phyloP scores from a whole-genome alignment of 2,888 invertebrate species.

The Strigamia maritima region DNA sequence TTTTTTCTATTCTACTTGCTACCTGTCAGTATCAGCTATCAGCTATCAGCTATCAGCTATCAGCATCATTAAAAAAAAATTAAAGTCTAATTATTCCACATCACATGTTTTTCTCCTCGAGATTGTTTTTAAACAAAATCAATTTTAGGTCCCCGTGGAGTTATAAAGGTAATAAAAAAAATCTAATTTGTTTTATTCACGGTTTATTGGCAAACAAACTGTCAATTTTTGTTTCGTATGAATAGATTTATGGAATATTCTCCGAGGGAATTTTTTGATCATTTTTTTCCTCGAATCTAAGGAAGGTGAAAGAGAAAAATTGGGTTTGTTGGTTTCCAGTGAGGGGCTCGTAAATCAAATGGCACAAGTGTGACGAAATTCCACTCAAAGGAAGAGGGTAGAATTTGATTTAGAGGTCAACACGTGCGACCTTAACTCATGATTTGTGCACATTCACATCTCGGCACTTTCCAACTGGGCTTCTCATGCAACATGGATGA shows the following conservation, averaged over 20 bases:
- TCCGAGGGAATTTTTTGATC: neutral
- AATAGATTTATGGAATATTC: no score
- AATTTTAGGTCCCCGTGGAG: neutral
- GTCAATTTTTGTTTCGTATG: no score
- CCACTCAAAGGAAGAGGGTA: neutral
- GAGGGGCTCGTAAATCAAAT: neutral
- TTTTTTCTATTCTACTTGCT: neutral
- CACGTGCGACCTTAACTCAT: constrained; percentile 9
- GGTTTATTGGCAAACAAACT: no score
- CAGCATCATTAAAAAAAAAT: neutral
- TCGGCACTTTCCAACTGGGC: neutral
- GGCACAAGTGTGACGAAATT: neutral
- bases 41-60: no score
- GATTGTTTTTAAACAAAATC: neutral
- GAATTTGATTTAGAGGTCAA: neutral
- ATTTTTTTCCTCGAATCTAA: no score
- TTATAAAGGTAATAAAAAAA: no score
- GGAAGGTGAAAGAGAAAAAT: neutral
- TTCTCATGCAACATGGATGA: constrained; percentile 17
- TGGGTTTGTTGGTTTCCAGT: neutral
- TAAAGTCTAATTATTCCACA: neutral
- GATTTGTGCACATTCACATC: constrained; percentile 24
- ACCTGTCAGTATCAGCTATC: neutral
- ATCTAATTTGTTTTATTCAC: no score
- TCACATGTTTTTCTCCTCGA: neutral